Conservation (phyloP, 2,113 vertebrate genomes). For the Uria lomvia region DNA sequence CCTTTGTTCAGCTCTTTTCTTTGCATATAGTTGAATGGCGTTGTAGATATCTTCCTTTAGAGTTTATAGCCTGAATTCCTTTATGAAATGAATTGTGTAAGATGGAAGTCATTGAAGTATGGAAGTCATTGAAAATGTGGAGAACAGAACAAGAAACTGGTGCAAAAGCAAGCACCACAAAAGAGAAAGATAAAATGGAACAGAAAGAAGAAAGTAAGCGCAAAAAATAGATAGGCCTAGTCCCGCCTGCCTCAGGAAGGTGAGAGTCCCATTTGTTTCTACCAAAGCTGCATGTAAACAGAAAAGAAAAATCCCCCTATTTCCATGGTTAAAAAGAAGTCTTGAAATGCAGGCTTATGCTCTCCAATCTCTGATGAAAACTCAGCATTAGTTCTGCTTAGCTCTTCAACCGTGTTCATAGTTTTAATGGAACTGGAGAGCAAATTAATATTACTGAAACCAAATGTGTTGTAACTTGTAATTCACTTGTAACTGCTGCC, state of each 20-base stretch:
- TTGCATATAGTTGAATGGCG: not conserved
- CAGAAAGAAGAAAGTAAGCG: not conserved
- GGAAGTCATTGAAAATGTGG: not conserved
- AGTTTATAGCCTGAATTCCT: not conserved
- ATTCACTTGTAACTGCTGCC: not conserved
- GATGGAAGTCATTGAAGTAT: not conserved
- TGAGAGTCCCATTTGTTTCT: not conserved
- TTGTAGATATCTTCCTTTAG: not conserved
- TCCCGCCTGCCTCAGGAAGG: not conserved
- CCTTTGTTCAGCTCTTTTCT: not conserved
- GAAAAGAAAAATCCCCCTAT: not conserved
- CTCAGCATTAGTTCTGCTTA: not conserved
- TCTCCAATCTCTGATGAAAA: not conserved
- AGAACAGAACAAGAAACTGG: not conserved
- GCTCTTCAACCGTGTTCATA: not conserved
- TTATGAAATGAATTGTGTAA: not conserved
- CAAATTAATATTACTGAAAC: not conserved
- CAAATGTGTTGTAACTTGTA: not conserved
- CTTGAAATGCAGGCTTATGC: not conserved
- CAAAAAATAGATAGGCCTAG: not conserved
- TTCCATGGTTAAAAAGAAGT: not conserved
- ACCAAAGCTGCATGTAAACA: not conserved
- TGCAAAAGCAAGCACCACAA: not conserved
- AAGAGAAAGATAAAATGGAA: not conserved
- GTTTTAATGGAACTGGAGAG: not conserved